These are phyloP conservation scores for Autographa pulchrina DNA, from an alignment of 2,888 invertebrate species.

Conservation along the genomic window DNA sequence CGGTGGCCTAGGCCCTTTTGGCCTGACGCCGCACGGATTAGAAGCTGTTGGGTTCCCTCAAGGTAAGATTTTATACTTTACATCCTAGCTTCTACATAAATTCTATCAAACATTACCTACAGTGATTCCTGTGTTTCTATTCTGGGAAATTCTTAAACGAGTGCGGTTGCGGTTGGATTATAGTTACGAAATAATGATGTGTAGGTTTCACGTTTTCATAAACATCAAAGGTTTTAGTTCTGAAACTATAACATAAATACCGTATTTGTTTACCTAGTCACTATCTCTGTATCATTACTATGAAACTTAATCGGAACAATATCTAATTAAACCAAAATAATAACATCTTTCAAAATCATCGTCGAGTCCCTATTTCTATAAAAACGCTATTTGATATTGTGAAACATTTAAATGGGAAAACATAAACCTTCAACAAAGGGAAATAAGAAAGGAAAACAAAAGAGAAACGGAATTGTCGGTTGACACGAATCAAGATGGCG, in stretches of 20 bases:
- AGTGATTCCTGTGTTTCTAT: neutral
- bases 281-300: neutral
- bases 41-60: slow-evolving; percentile 88
- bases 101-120: neutral
- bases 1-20: slow-evolving; percentile 87
- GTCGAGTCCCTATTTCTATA: neutral
- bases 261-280: neutral
- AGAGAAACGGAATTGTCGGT: slow-evolving; percentile 22
- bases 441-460: slow-evolving; percentile 11
- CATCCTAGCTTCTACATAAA: neutral
- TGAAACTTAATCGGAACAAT: neutral
- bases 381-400: neutral
- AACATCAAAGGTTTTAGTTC: slow-evolving; percentile 4
- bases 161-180: neutral
- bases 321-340: neutral
- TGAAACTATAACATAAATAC: neutral
- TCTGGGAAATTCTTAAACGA: neutral
- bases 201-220: slow-evolving; percentile 4
- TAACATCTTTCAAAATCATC: neutral
- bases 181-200: slow-evolving; percentile 1
- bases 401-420: neutral
- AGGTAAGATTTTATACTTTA: slow-evolving; percentile 70
- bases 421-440: slow-evolving; percentile 13
- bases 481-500: slow-evolving; percentile 27
- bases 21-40: slow-evolving; percentile 82